Evolutionary conservation across 2,888 invertebrate genomes (phyloP).

Genomic region (Adineta ricciae): DNA sequence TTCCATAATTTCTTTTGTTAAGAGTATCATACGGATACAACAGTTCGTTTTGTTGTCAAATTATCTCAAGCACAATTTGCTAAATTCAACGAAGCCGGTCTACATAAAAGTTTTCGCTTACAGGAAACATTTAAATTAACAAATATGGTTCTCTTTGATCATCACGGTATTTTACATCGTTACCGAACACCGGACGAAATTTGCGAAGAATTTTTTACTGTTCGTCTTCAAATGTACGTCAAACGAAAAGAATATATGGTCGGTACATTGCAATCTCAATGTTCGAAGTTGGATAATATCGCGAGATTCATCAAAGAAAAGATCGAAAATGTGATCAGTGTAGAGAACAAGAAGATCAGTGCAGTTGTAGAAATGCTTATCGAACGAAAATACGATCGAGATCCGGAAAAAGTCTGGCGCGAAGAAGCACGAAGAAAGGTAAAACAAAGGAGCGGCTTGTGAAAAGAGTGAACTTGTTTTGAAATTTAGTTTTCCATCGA

Average conservation of each 20-base stretch:
- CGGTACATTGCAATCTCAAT: slow-evolving; percentile 79
- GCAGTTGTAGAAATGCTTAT: slow-evolving; percentile 44
- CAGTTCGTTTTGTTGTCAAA: slow-evolving; percentile 76
- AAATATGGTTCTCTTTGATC: slow-evolving; percentile 58
- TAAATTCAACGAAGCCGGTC: slow-evolving; percentile 68
- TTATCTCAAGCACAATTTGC: slow-evolving; percentile 63
- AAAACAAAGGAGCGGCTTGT: not conserved
- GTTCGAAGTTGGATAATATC: slow-evolving; percentile 75
- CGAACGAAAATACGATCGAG: slow-evolving; percentile 47
- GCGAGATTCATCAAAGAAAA: slow-evolving; percentile 91
- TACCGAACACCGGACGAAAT: slow-evolving; percentile 71
- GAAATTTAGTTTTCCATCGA: not conserved
- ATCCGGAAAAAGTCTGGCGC: slow-evolving; percentile 62
- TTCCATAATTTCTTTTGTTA: not conserved
- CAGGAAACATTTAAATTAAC: slow-evolving; percentile 57
- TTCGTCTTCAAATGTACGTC: slow-evolving; percentile 68
- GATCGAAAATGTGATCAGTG: slow-evolving; percentile 68
- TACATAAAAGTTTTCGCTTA: slow-evolving; percentile 87
- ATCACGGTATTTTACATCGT: slow-evolving; percentile 58
- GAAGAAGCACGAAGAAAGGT: slow-evolving; percentile 38
- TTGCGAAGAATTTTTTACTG: slow-evolving; percentile 68
- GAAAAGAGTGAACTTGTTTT: no score
- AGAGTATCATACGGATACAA: slow-evolving; percentile 89
- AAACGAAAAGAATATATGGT: slow-evolving; percentile 79
- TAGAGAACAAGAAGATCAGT: slow-evolving; percentile 44